phyloP scores from a whole-genome alignment of 1,140 invertebrate genomes.

The Ceratina calcarata region DNA sequence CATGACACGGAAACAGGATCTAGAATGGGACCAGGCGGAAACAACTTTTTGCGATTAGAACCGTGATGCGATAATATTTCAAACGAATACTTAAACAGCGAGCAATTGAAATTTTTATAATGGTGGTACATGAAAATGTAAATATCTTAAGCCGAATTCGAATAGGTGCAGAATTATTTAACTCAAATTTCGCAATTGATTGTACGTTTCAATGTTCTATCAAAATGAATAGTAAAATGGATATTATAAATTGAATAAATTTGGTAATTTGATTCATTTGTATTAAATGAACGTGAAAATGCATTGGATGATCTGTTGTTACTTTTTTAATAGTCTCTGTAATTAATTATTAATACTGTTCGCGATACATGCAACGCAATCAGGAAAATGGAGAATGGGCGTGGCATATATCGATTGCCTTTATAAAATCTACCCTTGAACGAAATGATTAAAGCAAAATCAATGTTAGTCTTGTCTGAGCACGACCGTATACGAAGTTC shows the following conservation, averaged over 20 bases:
- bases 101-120: too few species aligned
- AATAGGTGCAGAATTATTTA: too few species aligned
- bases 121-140: too few species aligned
- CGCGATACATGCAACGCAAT: not conserved
- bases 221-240: too few species aligned
- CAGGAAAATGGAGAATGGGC: not conserved
- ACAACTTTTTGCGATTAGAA: not conserved
- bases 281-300: too few species aligned
- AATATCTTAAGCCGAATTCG: too few species aligned
- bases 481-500: not conserved
- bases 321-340: not conserved
- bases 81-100: not conserved
- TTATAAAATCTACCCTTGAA: not conserved
- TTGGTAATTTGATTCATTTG: too few species aligned
- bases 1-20: not conserved
- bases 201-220: too few species aligned
- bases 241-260: too few species aligned
- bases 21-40: not conserved
- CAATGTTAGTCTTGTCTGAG: not conserved
- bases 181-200: too few species aligned
- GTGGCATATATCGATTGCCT: not conserved
- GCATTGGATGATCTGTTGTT: too few species aligned
- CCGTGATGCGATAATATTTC: not conserved
- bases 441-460: not conserved
- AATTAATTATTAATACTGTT: not conserved